Evolutionary conservation across 2,888 invertebrate species (phyloP), one percentile per base, ranked within the genome.

Genomic region (Trachelus tabidus): DNA sequence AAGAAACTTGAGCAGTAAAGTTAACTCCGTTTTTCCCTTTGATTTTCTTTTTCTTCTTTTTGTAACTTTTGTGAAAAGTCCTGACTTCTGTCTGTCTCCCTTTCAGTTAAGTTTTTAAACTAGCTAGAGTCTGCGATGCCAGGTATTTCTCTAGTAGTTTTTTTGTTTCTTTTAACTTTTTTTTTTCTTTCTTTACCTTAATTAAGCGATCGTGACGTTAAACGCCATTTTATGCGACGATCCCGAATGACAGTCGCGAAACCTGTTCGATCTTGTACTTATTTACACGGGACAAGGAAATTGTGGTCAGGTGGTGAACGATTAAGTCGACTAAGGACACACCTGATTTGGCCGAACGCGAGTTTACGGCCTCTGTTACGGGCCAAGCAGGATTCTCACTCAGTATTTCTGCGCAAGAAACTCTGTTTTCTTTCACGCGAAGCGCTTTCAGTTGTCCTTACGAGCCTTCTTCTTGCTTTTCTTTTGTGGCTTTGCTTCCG

Each of bases 401-500:
- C 78, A 71, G 31, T 83, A 77, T 80, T 76, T 75, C 76, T 79
- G 79, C 73, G 30, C 69, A 79, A 83, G 80, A 78, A 83, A 82
- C 77, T 79, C 79, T 75, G 77, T 81, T 83, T 78, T 81, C 76
- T 76, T 81, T 77, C 79, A 77, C 6, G 31, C 12, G 12, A 71
- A 90, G 87, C 90, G 90, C 88, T 86, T 89, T 94, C 94, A 95
- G 92, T 95, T 94, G 88, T 95, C 95, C 89, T 95, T 95, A 89
- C 96, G 94, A 80, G 94, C 94, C 92, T 95, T 96, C 93, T 95
- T 96, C 94, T 96, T 96, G 92, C 94, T 94, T 88, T 96, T 96
- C 91, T 95, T 96, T 77, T 94, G 92, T 79, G 93, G 93, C 90
- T 96, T 96, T 31, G 96, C 94, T 88, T 96, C 96, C 84, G 95